A percentile compares a stretch with the other conserved stretches of the same genome.
Evolutionary conservation across 2,888 invertebrate genomes (phyloP).

Genomic region (Eilema depressum): DNA sequence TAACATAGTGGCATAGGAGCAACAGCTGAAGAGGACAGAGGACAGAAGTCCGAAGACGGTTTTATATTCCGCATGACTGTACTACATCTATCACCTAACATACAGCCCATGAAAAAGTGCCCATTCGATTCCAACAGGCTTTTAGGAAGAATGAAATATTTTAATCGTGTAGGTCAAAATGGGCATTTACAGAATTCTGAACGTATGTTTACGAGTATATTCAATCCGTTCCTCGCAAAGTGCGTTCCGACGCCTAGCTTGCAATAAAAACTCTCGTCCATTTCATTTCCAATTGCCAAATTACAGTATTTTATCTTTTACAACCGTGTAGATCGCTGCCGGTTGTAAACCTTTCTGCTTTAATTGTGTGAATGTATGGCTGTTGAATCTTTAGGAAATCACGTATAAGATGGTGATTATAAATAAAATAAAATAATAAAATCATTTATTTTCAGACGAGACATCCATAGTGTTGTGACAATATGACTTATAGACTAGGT

Average conservation of each 20-base stretch:
- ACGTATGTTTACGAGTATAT: background rate
- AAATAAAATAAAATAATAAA: too few species aligned
- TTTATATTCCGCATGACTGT: background rate
- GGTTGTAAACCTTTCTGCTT: background rate
- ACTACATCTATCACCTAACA: background rate
- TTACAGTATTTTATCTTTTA: slow-evolving; percentile 1
- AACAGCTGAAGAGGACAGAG: too few species aligned
- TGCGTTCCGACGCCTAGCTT: background rate
- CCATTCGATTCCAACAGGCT: background rate
- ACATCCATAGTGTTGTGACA: too few species aligned
- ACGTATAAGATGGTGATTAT: background rate
- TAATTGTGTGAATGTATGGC: background rate
- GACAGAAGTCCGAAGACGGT: too few species aligned
- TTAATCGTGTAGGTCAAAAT: background rate
- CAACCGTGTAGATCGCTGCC: background rate
- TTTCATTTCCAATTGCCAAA: background rate
- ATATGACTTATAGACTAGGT: too few species aligned
- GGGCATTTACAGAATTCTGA: background rate
- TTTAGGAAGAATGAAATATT: background rate
- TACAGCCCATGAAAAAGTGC: background rate
- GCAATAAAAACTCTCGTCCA: background rate
- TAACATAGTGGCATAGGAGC: too few species aligned
- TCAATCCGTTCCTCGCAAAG: background rate
- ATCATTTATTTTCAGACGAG: too few species aligned
- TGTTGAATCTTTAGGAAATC: background rate